Evolutionary conservation across 2,797 vertebrate genomes (phyloP).

Genomic region (Myoxocephalus aenaeus): DNA sequence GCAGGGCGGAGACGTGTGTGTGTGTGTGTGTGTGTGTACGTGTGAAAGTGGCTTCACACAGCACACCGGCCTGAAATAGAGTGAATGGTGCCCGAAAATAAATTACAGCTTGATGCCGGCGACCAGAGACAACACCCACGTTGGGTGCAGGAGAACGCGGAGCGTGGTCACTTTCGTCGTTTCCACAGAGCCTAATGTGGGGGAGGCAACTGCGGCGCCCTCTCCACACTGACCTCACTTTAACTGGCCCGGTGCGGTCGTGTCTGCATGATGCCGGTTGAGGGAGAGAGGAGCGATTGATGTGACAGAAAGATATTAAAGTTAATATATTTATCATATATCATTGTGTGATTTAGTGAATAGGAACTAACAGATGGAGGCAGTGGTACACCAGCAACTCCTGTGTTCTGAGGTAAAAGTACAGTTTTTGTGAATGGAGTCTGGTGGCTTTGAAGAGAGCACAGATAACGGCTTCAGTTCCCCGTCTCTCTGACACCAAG

Average conservation of each 20-base stretch:
- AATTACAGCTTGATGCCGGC: not conserved
- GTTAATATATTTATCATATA: no score
- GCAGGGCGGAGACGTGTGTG: conserved; percentile 14
- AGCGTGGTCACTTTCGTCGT: not conserved
- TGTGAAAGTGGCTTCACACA: no score
- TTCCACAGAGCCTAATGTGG: conserved; percentile 3
- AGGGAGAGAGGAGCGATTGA: conserved; percentile 14
- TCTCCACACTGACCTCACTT: not conserved
- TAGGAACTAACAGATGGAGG: not conserved
- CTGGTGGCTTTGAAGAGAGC: no score
- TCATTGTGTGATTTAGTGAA: no score
- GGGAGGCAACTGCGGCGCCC: not conserved
- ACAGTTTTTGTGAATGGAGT: no score
- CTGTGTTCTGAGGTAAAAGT: no score
- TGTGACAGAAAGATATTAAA: not conserved
- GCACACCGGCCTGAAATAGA: conserved; percentile 3
- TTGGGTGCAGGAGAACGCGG: not conserved
- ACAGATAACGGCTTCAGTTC: not conserved
- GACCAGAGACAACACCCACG: not conserved
- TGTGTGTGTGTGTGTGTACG: not conserved
- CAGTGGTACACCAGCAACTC: no score
- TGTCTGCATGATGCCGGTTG: conserved; percentile 6
- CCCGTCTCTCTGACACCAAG: no score
- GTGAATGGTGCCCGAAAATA: not conserved
- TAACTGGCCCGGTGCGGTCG: no score